A percentile compares a stretch with the other conserved stretches of the same genome.
Evolutionary conservation across 2,797 vertebrate genomes (phyloP).

Genomic region (Decapterus maruadsi): DNA sequence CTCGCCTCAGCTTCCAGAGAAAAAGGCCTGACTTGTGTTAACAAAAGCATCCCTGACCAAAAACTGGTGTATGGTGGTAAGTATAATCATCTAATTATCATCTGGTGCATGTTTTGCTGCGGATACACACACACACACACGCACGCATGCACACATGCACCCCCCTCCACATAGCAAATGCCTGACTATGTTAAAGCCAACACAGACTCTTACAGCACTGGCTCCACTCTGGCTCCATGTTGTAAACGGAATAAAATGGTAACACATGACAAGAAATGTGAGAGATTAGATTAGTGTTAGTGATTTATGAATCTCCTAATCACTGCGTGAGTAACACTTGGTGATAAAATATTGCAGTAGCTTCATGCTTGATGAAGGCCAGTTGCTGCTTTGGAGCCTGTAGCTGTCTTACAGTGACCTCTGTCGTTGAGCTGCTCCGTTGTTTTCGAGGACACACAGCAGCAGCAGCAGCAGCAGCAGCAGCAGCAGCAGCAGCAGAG

Average conservation of each 20-base stretch:
- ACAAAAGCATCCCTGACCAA: constrained; percentile 25
- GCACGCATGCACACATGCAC: background rate
- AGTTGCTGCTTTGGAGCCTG: background rate
- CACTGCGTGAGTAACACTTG: constrained; percentile 2
- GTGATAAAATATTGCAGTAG: background rate
- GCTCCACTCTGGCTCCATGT: background rate
- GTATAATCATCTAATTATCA: constrained; percentile 21
- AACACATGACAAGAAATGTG: background rate
- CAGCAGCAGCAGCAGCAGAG: background rate
- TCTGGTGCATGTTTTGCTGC: constrained; percentile 26
- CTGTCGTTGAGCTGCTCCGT: constrained; percentile 3
- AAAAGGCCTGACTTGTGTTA: constrained; percentile 28
- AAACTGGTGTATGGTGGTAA: constrained; percentile 18
- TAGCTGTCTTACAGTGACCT: constrained; percentile 13
- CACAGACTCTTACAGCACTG: background rate
- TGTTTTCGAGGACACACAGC: background rate
- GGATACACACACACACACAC: background rate
- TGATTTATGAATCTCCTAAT: constrained; percentile 17
- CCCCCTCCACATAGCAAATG: constrained; percentile 33
- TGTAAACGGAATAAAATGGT: constrained; percentile 14
- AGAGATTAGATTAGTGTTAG: background rate
- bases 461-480: background rate
- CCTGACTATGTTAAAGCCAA: background rate
- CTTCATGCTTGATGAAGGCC: constrained; percentile 10
- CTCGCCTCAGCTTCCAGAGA: constrained; percentile 39